Evolutionary conservation across 2,888 invertebrate species (phyloP).

Genomic region (Chrysomela aeneicollis): DNA sequence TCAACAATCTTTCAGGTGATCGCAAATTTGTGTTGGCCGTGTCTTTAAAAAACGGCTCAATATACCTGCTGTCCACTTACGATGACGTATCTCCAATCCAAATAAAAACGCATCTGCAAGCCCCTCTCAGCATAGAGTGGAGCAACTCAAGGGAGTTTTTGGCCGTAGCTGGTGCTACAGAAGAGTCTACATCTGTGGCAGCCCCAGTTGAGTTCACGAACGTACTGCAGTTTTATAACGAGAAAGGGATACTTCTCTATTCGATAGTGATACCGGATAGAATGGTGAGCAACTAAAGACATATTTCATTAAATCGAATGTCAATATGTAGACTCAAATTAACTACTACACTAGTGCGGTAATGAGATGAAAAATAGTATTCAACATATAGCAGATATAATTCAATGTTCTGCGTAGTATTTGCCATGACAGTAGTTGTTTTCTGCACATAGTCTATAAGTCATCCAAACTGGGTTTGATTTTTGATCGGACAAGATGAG

Average conservation of each 20-base stretch:
- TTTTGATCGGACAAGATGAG: too few relatives aligned
- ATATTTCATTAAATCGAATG: neutral
- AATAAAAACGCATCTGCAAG: slow-evolving; percentile 82
- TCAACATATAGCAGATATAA: too few relatives aligned
- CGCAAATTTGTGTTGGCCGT: slow-evolving; percentile 84
- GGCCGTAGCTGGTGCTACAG: slow-evolving; percentile 85
- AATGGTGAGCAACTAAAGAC: slow-evolving; percentile 36
- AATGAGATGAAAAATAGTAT: too few relatives aligned
- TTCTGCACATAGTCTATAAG: too few relatives aligned
- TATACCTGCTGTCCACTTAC: slow-evolving; percentile 88
- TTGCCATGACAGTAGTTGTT: too few relatives aligned
- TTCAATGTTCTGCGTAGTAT: too few relatives aligned
- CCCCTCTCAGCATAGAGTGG: slow-evolving; percentile 93
- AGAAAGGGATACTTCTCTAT: slow-evolving; percentile 82
- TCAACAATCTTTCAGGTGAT: slow-evolving; percentile 60
- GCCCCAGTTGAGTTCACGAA: slow-evolving; percentile 73
- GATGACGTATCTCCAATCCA: slow-evolving; percentile 93
- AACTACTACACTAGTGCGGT: too few relatives aligned
- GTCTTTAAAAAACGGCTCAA: slow-evolving; percentile 87
- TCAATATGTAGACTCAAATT: too few relatives aligned
- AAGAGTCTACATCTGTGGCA: slow-evolving; percentile 54
- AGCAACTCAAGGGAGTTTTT: slow-evolving; percentile 92
- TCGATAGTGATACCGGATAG: slow-evolving; percentile 80
- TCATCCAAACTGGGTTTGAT: too few relatives aligned
- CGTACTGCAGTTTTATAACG: slow-evolving; percentile 90